Evolutionary conservation across 1,140 invertebrate species (phyloP).

Genomic region (Chironomus striatipennis): DNA sequence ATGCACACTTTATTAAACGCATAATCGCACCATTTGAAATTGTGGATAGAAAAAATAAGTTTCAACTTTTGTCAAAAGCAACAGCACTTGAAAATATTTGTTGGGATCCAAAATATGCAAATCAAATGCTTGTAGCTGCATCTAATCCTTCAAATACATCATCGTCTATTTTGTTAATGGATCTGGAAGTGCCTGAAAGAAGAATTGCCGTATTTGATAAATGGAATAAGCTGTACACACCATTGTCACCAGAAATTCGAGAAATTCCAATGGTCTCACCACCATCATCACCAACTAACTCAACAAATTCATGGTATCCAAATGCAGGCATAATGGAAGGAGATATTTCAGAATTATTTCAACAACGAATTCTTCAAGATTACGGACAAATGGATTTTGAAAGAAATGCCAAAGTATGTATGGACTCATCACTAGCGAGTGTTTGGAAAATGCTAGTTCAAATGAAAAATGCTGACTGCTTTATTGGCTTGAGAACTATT

Average conservation of each 20-base stretch:
- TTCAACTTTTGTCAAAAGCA: conserved; percentile 30
- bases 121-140: conserved; percentile 32
- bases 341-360: conserved; percentile 34
- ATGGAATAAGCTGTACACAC: conserved; percentile 23
- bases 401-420: conserved; percentile 29
- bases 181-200: conserved; percentile 24
- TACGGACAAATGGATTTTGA: conserved; percentile 34
- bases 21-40: conserved; percentile 36
- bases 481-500: background rate
- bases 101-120: conserved; percentile 37
- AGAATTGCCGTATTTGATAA: conserved; percentile 23
- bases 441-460: conserved; percentile 34
- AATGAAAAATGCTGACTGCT: conserved; percentile 25
- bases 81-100: conserved; percentile 28
- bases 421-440: conserved; percentile 33
- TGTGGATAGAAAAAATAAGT: conserved; percentile 28
- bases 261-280: background rate
- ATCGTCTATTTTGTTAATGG: conserved; percentile 5
- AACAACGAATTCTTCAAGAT: conserved; percentile 34
- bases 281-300: conserved; percentile 22
- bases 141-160: conserved; percentile 28
- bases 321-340: conserved; percentile 33
- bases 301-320: conserved; percentile 32
- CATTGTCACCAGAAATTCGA: background rate
- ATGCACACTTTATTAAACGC: conserved; percentile 36